Conservation (phyloP, 1,140 invertebrate genomes). For the Augochlora pura region DNA sequence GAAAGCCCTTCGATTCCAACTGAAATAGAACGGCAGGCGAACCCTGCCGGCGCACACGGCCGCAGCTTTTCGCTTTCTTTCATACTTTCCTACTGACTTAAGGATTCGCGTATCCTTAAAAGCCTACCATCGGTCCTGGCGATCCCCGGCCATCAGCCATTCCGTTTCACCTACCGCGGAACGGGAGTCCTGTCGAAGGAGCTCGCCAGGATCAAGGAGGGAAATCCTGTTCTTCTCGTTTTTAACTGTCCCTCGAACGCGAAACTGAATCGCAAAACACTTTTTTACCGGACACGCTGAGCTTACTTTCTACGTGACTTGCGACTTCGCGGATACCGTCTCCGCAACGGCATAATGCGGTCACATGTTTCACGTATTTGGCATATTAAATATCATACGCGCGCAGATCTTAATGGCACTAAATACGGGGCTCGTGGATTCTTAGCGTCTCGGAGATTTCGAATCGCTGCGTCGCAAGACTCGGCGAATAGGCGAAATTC, state of each 20-base stretch:
- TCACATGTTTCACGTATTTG: no score
- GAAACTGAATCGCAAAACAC: not conserved
- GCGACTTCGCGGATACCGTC: not conserved
- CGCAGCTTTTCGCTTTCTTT: constrained; percentile 61
- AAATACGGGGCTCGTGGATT: no score
- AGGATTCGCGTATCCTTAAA: constrained; percentile 76
- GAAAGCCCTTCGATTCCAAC: constrained; percentile 64
- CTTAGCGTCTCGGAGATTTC: no score
- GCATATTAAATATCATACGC: no score
- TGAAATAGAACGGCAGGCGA: constrained; percentile 54
- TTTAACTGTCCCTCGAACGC: not conserved
- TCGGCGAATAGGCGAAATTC: no score
- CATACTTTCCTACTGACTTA: constrained; percentile 73
- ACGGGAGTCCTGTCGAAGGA: constrained; percentile 10
- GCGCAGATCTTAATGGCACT: no score
- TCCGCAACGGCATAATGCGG: no score
- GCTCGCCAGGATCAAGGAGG: not conserved
- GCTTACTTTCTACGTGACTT: constrained; percentile 1
- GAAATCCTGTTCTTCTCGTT: not conserved
- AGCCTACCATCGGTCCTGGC: constrained; percentile 43
- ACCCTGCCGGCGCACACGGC: constrained; percentile 2
- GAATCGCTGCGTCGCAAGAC: no score
- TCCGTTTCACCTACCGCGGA: not conserved
- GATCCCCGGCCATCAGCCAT: not conserved
- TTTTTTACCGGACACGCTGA: not conserved